Base-by-base conservation (phyloP, 2,113 vertebrate species). In the Burhinus bistriatus region DNA sequence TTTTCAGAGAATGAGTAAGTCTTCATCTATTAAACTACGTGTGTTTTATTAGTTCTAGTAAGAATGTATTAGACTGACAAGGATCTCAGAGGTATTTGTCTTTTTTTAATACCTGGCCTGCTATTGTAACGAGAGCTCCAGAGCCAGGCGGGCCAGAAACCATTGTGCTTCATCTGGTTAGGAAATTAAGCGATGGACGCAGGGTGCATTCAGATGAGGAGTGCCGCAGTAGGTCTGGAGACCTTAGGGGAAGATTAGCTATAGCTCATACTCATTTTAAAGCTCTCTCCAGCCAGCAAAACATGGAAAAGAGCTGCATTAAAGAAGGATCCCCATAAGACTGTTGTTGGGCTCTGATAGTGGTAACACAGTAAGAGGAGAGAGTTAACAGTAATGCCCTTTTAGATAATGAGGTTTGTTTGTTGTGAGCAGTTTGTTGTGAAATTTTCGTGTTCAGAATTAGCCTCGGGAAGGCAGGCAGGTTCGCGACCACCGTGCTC, bases 1-100 rank as follows among this genome's bases (percentile, higher is more conserved):
- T 95, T 97, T 96, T 90, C 82, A 69, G 83, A 69, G 34, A 93
- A 94, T 92, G 64, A 95, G 47, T 94, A 91, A 87, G 57, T 85
- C 44, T 84, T 90, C 55, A 59, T 95, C 85, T 95, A 85, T 83
- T 82, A 94, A 90, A 42, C 40, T 86, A 9, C 4, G 34, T 44
- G n/a, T 61, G 14, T 75, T 97, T 97, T 93, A 94, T 95, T 95
- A 96, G 72, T 62, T 96, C 82, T 45, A 83, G 51, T 83, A 61
- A 52, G 80, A 97, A 91, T 64, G 36, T 87, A 89, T 92, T 96
- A 80, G 92, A 59, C 88, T 89, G 57, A 80, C 71, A 97, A 95
- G 66, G 57, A 92, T 88, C 79, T 95, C 65, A 11, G n/a, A 72
- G 70, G 36, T 89, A 83, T 97, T 89, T 95, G 83, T 93, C 36